Evolutionary conservation across 2,113 vertebrate genomes (phyloP).

Genomic region (Hemiscyllium ocellatum): DNA sequence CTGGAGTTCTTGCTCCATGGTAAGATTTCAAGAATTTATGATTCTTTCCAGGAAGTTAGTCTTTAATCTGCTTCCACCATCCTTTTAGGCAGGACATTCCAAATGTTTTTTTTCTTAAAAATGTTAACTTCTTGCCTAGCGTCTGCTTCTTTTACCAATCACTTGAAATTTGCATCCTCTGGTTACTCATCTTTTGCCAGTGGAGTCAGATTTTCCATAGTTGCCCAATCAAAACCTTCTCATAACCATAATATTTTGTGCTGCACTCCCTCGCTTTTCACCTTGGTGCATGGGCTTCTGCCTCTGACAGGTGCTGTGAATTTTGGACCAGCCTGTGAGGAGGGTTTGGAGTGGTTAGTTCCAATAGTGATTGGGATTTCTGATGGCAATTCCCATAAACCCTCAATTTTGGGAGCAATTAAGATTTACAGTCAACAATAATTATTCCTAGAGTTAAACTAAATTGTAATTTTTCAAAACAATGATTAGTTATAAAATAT

Average conservation of each 20-base stretch:
- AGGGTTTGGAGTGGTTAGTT: neutral
- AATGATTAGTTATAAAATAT: neutral
- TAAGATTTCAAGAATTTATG: neutral
- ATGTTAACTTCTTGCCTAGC: neutral
- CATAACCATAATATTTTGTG: neutral
- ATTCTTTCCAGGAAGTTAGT: neutral
- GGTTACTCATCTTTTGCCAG: neutral
- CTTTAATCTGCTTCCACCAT: neutral
- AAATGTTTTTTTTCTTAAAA: neutral
- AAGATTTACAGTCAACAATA: no score
- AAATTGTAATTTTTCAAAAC: neutral
- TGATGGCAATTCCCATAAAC: neutral
- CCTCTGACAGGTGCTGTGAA: neutral
- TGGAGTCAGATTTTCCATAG: neutral
- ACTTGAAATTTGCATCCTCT: neutral
- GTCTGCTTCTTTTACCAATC: no score
- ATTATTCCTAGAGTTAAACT: neutral
- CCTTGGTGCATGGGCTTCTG: neutral
- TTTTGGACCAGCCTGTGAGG: neutral
- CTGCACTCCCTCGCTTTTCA: neutral
- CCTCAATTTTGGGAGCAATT: no score
- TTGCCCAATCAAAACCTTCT: neutral
- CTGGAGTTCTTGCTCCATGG: neutral
- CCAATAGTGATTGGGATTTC: neutral
- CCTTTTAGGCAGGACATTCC: neutral